Percentiles rank a stretch among this genome's conserved stretches.
phyloP scores from a whole-genome alignment of 2,113 vertebrate species.

The crab-eating macaque (Macaca fascicularis) region T2T-MFA8v1.1 NC_088375.1:36526001-36526500 shows the following conservation, averaged over 20 bases:
- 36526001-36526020: too few species aligned
- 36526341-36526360: neutral
- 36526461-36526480: neutral
- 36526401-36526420: neutral
- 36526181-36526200: neutral
- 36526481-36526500: neutral
- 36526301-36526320: neutral
- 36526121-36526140: too few species aligned
- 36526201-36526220: neutral
- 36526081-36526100: too few species aligned
- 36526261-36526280: neutral
- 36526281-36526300: neutral
- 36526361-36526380: neutral
- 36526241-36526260: neutral
- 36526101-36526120: too few species aligned
- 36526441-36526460: slow-evolving; percentile 18
- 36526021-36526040: too few species aligned
- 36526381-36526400: neutral
- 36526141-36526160: too few species aligned
- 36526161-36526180: too few species aligned
- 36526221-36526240: neutral
- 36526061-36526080: too few species aligned
- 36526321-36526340: neutral
- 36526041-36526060: too few species aligned
- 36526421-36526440: neutral